phyloP scores from a whole-genome alignment of 2,113 vertebrate species.

The Pedetes capensis region DNA sequence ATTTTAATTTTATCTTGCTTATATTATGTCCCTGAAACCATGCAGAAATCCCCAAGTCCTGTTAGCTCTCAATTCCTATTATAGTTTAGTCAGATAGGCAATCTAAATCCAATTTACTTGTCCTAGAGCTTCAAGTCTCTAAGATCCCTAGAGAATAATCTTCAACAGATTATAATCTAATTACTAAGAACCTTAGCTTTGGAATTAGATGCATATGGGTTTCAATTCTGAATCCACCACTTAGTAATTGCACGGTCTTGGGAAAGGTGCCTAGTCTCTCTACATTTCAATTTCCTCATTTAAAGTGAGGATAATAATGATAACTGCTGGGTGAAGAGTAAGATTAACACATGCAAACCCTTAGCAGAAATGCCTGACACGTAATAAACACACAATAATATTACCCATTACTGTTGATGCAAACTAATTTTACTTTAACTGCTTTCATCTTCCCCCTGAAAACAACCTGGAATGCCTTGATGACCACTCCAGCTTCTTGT shows the following conservation, averaged over 20 bases:
- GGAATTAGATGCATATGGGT: neutral
- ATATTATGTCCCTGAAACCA: neutral
- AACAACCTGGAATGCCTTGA: neutral
- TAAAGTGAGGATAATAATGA: neutral
- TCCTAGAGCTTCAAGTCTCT: neutral
- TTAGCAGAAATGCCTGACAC: neutral
- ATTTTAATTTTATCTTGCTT: neutral
- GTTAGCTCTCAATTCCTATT: neutral
- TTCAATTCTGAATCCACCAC: neutral
- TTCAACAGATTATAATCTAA: neutral
- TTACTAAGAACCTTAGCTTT: neutral
- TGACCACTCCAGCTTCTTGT: neutral
- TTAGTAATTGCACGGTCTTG: neutral
- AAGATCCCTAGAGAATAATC: slow-evolving; percentile 21
- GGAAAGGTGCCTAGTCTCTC: neutral
- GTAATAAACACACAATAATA: neutral
- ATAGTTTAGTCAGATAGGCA: slow-evolving; percentile 14
- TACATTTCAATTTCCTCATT: neutral
- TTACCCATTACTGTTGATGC: neutral
- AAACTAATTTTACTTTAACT: neutral
- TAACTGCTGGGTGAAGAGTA: neutral
- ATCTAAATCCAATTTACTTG: neutral
- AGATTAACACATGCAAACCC: neutral
- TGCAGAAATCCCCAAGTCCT: neutral
- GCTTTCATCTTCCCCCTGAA: neutral